These are phyloP conservation scores for Centropus unirufus DNA, from an alignment of 2,113 vertebrate genomes.

Conservation along the genomic window DNA sequence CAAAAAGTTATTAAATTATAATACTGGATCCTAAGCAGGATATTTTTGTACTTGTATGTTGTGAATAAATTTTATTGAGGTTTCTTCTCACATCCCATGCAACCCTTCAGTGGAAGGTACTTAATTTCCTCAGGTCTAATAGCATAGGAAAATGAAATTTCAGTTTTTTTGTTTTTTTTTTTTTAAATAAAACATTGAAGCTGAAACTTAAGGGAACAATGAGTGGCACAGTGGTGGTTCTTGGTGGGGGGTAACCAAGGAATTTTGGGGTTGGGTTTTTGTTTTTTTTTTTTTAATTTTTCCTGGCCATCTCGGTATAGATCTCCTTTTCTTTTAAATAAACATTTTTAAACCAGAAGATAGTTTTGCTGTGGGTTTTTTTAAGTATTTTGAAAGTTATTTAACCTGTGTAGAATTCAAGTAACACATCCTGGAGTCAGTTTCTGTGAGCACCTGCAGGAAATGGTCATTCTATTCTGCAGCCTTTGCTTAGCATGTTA, in stretches of 20 bases:
- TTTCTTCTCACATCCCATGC: slow-evolving; percentile 59
- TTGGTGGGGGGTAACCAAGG: neutral
- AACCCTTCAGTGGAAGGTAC: slow-evolving; percentile 52
- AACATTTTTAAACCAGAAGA: slow-evolving; percentile 51
- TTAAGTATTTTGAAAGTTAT: neutral
- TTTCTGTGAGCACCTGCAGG: neutral
- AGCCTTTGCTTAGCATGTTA: neutral
- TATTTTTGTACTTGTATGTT: slow-evolving; percentile 82
- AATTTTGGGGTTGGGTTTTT: neutral
- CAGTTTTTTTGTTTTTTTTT: neutral
- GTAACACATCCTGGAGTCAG: neutral
- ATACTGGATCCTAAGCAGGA: slow-evolving; percentile 74
- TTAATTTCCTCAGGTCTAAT: slow-evolving; percentile 45
- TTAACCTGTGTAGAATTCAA: neutral
- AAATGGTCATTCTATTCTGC: neutral
- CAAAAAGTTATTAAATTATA: slow-evolving; percentile 92
- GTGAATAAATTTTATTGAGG: slow-evolving; percentile 72
- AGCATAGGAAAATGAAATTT: slow-evolving; percentile 26
- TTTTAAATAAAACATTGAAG: slow-evolving; percentile 4
- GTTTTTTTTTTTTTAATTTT: neutral
- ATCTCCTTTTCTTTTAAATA: slow-evolving; percentile 66
- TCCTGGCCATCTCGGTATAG: slow-evolving; percentile 18
- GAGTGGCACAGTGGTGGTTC: neutral
- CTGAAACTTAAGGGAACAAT: slow-evolving; percentile 42
- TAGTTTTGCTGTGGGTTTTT: slow-evolving; percentile 18